Base-by-base conservation (phyloP, 2,888 invertebrate species). In the Anarsia innoxiella region DNA sequence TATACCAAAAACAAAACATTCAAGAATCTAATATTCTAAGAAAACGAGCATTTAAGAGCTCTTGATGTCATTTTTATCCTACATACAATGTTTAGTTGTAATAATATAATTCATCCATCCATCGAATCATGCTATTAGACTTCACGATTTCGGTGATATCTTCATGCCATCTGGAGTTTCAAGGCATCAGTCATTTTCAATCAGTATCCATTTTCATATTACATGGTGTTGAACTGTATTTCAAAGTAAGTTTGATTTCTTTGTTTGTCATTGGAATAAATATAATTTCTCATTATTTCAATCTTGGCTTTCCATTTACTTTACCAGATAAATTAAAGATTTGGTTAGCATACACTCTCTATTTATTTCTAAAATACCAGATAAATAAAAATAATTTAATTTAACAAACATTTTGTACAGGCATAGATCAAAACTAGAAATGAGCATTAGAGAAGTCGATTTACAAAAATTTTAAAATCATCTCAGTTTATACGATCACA, bases 311-410 rank as follows among this genome's bases (percentile, higher is more conserved):
- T n/a, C n/a, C n/a, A 19, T 19, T 8, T 19, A 8, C 19, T 19
- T 19, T 19, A 19, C 4, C 4, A 19, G 8, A 19, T 19, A 28
- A 30, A 52, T 39, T 32, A 53, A 53, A 50, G 41, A 37, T 12
- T 48, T 43, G 36, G 41, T 49, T 46, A 59, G 51, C 54, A 52
- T 61, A 59, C 61, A 57, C 57, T 56, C 58, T 46, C 59, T 36
- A 59, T 59, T 60, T 60, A 56, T 53, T 66, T 59, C 63, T 65
- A 71, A 25, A 70, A 65, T 71, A 72, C 58, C 61, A 64, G 51
- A 59, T 72, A 61, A 67, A 67, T 67, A 66, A 67, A 71, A 70
- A 70, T 68, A 66, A 68, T 59, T 69, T 68, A 72, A 40, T 61
- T 48, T 66, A 65, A 66, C 64, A 66, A 60, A 67, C 62, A 61